A percentile compares a stretch with the other conserved stretches of the same genome.
These are phyloP conservation scores for Nemurella pictetii DNA, from an alignment of 2,888 invertebrate genomes.

Conservation along the genomic window DNA sequence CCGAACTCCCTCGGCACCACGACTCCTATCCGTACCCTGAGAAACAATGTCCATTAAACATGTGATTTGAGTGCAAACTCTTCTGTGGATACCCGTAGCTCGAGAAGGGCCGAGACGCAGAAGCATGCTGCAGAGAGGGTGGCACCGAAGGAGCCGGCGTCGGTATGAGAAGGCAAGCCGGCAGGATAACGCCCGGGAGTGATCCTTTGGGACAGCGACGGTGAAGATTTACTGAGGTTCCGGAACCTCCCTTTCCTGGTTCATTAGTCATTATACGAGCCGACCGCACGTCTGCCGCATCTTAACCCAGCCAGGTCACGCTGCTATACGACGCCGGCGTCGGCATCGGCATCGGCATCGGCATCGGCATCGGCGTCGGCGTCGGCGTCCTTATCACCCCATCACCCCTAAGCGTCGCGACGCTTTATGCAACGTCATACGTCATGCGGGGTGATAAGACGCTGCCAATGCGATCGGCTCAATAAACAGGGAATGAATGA, in stretches of 20 bases:
- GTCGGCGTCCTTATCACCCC: constrained; percentile 28
- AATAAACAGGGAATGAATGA: not conserved
- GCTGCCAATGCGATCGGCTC: constrained; percentile 25
- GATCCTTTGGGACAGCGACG: constrained; percentile 15
- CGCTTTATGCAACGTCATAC: constrained; percentile 2
- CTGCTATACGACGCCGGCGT: not conserved
- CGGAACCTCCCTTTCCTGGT: constrained; percentile 29
- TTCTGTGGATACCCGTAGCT: not conserved
- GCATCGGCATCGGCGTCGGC: not conserved
- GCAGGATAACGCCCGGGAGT: not conserved
- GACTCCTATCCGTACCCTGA: not conserved
- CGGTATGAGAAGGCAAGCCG: not conserved
- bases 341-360: not conserved
- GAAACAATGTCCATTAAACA: constrained; percentile 27
- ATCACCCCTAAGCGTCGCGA: constrained; percentile 21
- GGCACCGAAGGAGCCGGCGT: not conserved
- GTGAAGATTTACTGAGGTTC: constrained; percentile 31
- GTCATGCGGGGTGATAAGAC: constrained; percentile 16
- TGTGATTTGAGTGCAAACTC: constrained; percentile 25
- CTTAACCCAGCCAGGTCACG: constrained; percentile 8
- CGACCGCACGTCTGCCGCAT: constrained; percentile 18
- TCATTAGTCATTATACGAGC: constrained; percentile 29
- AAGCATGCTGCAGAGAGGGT: not conserved
- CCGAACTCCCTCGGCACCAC: not conserved
- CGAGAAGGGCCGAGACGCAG: not conserved